phyloP scores from a whole-genome alignment of 2,113 vertebrate species.

The Nettapus auritus region DNA sequence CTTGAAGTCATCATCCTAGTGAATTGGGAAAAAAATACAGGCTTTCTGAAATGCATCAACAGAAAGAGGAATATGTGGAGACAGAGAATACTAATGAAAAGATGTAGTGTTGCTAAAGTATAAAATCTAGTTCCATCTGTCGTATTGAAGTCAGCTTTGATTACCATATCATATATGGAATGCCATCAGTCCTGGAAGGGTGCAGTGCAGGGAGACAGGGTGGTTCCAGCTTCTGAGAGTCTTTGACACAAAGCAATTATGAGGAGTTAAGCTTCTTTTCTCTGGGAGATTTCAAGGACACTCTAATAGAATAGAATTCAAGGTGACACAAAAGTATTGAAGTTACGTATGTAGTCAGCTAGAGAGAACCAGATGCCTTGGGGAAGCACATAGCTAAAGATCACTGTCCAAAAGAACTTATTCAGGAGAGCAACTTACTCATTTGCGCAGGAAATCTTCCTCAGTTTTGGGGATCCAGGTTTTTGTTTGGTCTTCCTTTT shows the following conservation, averaged over 20 bases:
- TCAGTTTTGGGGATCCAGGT: neutral
- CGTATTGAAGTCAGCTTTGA: constrained; percentile 30
- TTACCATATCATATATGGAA: neutral
- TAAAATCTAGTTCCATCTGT: constrained; percentile 15
- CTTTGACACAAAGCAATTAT: constrained; percentile 26
- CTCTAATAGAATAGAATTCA: constrained; percentile 31
- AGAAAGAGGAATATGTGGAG: constrained; percentile 29
- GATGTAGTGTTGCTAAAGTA: neutral
- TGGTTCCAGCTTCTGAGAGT: neutral
- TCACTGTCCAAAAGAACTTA: neutral
- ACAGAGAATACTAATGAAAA: constrained; percentile 35
- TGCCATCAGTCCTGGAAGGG: neutral
- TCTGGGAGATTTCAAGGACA: constrained; percentile 6
- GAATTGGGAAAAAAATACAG: neutral
- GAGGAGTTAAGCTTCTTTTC: constrained; percentile 49
- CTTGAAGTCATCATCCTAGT: constrained; percentile 41
- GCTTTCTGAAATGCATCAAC: constrained; percentile 20
- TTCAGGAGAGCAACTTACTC: neutral
- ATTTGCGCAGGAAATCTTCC: neutral
- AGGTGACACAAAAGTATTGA: constrained; percentile 50
- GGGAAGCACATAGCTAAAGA: neutral
- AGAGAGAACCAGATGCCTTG: constrained; percentile 21
- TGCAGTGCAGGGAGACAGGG: neutral
- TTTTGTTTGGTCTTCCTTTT: neutral
- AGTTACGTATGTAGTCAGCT: constrained; percentile 53